These are phyloP conservation scores for Cochlearius cochlearius DNA, from an alignment of 2,113 vertebrate genomes.

Conservation along the genomic window DNA sequence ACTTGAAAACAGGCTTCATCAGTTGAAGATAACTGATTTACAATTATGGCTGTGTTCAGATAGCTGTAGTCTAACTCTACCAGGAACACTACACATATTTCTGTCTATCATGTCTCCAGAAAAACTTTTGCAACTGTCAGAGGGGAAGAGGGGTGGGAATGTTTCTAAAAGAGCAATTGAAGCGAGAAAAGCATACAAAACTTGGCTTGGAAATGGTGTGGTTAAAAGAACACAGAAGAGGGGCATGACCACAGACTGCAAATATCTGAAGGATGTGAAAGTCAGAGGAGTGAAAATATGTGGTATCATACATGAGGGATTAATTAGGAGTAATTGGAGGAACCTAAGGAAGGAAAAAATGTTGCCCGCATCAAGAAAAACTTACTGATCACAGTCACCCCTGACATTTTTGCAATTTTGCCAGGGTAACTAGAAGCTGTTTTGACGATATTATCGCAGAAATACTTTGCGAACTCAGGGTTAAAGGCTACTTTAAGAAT, in stretches of 20 bases:
- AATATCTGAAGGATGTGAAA: slow-evolving; percentile 5
- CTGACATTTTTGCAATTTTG: neutral
- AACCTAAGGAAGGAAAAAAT: slow-evolving; percentile 17
- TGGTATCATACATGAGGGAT: neutral
- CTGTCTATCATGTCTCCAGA: neutral
- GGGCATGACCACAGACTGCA: neutral
- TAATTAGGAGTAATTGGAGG: slow-evolving; percentile 25
- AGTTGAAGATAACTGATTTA: neutral
- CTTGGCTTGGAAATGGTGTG: neutral
- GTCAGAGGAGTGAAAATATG: neutral
- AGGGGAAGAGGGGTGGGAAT: neutral
- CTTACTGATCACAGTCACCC: neutral
- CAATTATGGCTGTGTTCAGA: neutral
- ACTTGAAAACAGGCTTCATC: neutral
- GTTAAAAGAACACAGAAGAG: neutral
- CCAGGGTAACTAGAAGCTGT: slow-evolving; percentile 9
- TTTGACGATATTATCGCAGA: neutral
- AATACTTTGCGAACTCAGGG: neutral
- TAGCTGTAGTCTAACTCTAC: neutral
- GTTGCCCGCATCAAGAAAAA: neutral
- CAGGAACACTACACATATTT: neutral
- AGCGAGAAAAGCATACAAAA: neutral
- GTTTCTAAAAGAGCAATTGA: neutral
- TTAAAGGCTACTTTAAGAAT: neutral
- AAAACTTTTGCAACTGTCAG: neutral